Percentiles rank a stretch among this genome's conserved stretches.
These are phyloP conservation scores for Anoncus sp. DNA, from an alignment of 2,888 invertebrate genomes.

Conservation along the genomic window DNA sequence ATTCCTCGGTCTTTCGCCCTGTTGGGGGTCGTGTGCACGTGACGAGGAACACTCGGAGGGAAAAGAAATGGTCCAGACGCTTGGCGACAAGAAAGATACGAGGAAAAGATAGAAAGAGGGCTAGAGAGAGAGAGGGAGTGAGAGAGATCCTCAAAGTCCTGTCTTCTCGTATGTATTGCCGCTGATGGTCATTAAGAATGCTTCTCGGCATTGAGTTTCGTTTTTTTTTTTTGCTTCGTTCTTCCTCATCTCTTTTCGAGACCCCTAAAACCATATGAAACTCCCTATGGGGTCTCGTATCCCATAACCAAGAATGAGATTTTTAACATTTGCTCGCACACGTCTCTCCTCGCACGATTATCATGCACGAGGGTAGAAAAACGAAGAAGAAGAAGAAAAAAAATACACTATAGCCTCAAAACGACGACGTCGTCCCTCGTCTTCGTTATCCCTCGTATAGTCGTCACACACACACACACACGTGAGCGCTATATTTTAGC, in stretches of 20 bases:
- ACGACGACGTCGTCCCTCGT: constrained; percentile 18
- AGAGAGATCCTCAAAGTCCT: constrained; percentile 1
- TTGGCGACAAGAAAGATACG: constrained; percentile 37
- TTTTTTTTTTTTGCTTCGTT: constrained; percentile 39
- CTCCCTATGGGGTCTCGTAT: constrained; percentile 65
- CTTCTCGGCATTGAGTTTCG: constrained; percentile 55
- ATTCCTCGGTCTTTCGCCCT: constrained; percentile 45
- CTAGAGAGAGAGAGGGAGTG: constrained; percentile 11
- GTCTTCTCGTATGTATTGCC: constrained; percentile 40
- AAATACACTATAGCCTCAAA: constrained; percentile 31
- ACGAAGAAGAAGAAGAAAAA: constrained; percentile 2
- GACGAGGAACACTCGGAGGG: constrained; percentile 52
- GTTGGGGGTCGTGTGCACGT: constrained; percentile 61
- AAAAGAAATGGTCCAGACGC: constrained; percentile 47
- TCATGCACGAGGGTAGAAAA: constrained; percentile 52
- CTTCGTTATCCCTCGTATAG: constrained; percentile 25
- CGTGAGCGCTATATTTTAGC: constrained; percentile 54
- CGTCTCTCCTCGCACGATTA: constrained; percentile 63
- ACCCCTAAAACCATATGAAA: constrained; percentile 46
- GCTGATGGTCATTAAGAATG: constrained; percentile 67
- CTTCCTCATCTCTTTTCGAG: constrained; percentile 51
- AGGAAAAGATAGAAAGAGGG: no score
- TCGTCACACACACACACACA: constrained; percentile 59
- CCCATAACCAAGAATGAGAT: constrained; percentile 39
- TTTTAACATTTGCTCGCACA: constrained; percentile 69